Evolutionary conservation across 2,888 invertebrate species (phyloP), one percentile per base, ranked within the genome.

Genomic region (Hypsopygia costalis): DNA sequence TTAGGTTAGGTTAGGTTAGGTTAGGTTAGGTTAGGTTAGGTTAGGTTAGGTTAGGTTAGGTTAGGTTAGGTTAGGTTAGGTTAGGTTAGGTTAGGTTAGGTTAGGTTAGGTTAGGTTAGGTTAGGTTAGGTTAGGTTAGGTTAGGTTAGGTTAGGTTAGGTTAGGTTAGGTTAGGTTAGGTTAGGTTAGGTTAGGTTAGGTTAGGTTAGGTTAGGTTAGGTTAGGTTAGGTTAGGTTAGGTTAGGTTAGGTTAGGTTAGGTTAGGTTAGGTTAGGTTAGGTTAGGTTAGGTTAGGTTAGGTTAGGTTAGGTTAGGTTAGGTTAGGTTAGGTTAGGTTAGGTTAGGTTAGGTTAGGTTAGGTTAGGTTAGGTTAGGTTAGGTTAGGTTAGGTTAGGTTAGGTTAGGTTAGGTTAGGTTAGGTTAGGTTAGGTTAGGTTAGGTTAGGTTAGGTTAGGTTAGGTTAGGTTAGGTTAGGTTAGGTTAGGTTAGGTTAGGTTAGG

Each of bases 1-100:
- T 44, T 41, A 41, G 44, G 45, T 45, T 38, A 30, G 30, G 30
- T 39, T 28, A 30, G 33, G 20, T 33, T 39, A 39, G 33, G 39
- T 39, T 39, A 37, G 39, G 34, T 39, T 32, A 34, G 33, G 39
- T 39, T 39, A 39, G 39, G 39, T n/a, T 39, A 39, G 39, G 39
- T 39, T 39, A 32, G 31, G 39, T 22, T 39, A 29, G 29, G 37
- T 28, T 37, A 29, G 29, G 37, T 28, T 37, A 29, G 29, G 37
- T 28, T 37, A 29, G 29, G 37, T 28, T 37, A 29, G 29, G 37
- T 25, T 35, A 27, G 27, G 35, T 25, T 37, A 37, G 37, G 37
- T 37, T 37, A 37, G 37, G 37, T 37, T 37, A 37, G 37, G 37
- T 37, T 37, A 37, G 37, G 37, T 37, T 37, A 37, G 37, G 37